Base-by-base conservation (phyloP, 1,140 invertebrate species). In the Zaprionus ghesquierei region DNA sequence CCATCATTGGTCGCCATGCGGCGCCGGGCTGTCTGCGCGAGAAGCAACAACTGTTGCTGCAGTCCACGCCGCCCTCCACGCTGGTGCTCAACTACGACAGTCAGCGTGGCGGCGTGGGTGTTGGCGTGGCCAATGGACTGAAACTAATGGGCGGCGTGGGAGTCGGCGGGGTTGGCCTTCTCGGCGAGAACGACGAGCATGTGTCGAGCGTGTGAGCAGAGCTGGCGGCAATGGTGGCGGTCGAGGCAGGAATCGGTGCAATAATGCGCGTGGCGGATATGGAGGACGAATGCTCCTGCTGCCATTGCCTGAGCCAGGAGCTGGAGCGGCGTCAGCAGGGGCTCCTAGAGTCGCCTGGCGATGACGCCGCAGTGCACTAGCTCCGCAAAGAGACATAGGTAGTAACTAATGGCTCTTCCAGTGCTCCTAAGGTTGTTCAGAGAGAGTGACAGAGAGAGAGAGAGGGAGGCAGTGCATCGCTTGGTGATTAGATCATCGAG, bases 251-350 rank as follows among this genome's bases (percentile, higher is more conserved):
- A 60, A 44, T 77, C 46, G 64, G 71, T 49, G 58, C 44, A 6
- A 69, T 59, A 33, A 23, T 63, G 44, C 41, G 56, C 6, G 68
- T 31, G 33, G 29, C 49, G 18, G 63, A 74, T 20, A 65, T 69
- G 31, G 60, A 74, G 31, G 70, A 74, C 15, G 65, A 63, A 27
- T 86, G 82, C 65, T 77, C 84, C 75, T 86, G 82, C 79, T 86
- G 82, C 82, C 84, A 75, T 87, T 86, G 82, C 84, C 84, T 86
- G 65, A 87, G 82, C 82, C 81, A 77, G 79, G 79, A 86, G 35
- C 84, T 86, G 51, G 68, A 79, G 75, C 79, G 82, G 50, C 69
- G 82, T 73, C 81, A 81, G 50, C 61, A 79, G 73, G 84, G 59
- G 69, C 79, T 89, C 70, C 63, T 56, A 80, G 84, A 80, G 84